Evolutionary conservation across 2,797 vertebrate species (phyloP), one percentile per base, ranked within the genome.

Genomic region (Sebastes matsubarae): DNA sequence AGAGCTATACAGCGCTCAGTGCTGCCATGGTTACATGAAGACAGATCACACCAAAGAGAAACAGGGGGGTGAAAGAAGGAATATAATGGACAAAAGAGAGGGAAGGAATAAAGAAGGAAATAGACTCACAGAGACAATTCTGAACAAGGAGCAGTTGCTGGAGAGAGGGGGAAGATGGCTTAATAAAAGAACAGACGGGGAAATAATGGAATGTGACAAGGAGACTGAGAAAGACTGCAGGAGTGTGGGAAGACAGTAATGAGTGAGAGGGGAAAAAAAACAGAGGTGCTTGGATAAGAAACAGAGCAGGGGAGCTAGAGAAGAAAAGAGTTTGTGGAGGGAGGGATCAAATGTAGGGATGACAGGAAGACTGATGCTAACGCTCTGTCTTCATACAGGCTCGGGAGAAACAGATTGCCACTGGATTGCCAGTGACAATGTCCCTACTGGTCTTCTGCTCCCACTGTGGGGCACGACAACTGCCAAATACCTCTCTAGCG

Each of bases 181-280:
- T 58, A 68, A 63, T 68, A 68, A 66, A 68, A 68, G 59, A 69
- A 76, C 16, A 68, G 72, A 82, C 70, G 52, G 66, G 54, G 60
- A 55, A 71, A 68, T 72, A 81, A 82, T 66, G 61, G 76, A 79
- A 79, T 58, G 72, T 75, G 76, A 70, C 66, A 75, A n/a, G 63
- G 38, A 79, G 29, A 20, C 29, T 42, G 30, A 42, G 52, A 59
- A 32, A 83, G 55, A 50, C 32, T 10, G 32, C 52, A 29, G n/a
- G 67, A 52, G 36, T 60, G 76, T 65, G n/a, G 75, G 70, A 65
- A 63, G 58, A 72, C 8, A 42, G 65, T 59, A 64, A 65, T 69
- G 30, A 65, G 75, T 29, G 30, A 12, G 59, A 57, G 12, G 24
- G 24, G 5, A 0, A 13, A 42, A 32, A 55, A 72, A 50, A 25